Evolutionary conservation across 2,888 invertebrate species (phyloP).

Genomic region (Gastrophysa polygoni): DNA sequence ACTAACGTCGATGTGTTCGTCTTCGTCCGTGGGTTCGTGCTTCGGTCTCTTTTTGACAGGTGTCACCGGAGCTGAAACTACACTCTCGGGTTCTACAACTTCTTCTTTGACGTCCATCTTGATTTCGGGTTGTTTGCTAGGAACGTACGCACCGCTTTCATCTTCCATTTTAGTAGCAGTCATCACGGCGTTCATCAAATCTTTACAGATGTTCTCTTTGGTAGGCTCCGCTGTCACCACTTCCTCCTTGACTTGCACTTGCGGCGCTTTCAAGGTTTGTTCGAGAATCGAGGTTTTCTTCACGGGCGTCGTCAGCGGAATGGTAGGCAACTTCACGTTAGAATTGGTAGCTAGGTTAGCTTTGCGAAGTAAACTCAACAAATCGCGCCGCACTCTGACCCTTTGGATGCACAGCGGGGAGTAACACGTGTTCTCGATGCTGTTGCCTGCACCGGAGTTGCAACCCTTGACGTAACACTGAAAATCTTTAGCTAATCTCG

Average conservation of each 20-base stretch:
- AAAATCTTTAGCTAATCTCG: constrained; percentile 73
- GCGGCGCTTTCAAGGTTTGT: constrained; percentile 69
- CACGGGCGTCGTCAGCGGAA: constrained; percentile 40
- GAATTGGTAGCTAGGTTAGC: constrained; percentile 65
- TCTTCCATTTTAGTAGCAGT: constrained; percentile 67
- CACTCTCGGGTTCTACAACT: constrained; percentile 20
- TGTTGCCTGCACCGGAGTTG: constrained; percentile 62
- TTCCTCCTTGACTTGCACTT: constrained; percentile 46
- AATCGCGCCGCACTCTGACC: constrained; percentile 71
- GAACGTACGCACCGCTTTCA: constrained; percentile 49
- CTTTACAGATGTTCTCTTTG: constrained; percentile 66
- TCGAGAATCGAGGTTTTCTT: constrained; percentile 73
- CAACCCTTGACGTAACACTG: constrained; percentile 76
- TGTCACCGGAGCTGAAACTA: constrained; percentile 58
- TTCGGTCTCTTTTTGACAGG: constrained; percentile 57
- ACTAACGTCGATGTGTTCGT: constrained; percentile 52
- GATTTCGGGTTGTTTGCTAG: constrained; percentile 38
- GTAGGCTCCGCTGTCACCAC: constrained; percentile 33
- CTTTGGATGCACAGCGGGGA: constrained; percentile 82
- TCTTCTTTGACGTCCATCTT: constrained; percentile 38
- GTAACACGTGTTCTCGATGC: constrained; percentile 70
- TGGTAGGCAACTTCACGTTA: constrained; percentile 59
- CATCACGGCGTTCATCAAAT: constrained; percentile 66
- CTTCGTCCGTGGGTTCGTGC: constrained; percentile 44
- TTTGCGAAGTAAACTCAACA: constrained; percentile 67